Evolutionary conservation across 2,888 invertebrate species (phyloP).

Genomic region (Scaptomyza polygonia): DNA sequence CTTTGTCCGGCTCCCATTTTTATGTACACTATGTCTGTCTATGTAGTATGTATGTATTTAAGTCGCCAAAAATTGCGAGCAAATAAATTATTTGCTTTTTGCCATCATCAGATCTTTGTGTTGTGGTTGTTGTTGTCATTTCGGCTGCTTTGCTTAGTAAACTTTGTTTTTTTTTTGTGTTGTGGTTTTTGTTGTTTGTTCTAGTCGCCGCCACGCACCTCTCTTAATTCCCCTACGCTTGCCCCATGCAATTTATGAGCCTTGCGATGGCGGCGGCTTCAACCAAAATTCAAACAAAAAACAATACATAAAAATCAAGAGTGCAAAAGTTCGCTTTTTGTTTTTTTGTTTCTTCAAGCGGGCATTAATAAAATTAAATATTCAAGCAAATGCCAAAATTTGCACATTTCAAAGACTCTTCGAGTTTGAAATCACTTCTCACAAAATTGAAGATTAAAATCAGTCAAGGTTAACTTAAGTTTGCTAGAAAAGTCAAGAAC

Average conservation of each 20-base stretch:
- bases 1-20: background rate
- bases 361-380: constrained; percentile 63
- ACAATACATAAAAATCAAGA: constrained; percentile 16
- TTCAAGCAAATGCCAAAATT: constrained; percentile 45
- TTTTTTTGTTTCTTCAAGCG: constrained; percentile 58
- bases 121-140: constrained; percentile 1
- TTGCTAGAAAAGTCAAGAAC: background rate
- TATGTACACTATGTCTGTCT: constrained; percentile 3
- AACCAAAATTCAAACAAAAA: constrained; percentile 7
- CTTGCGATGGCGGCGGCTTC: constrained; percentile 51
- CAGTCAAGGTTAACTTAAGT: background rate
- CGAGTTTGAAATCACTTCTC: background rate
- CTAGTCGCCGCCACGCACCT: constrained; percentile 18
- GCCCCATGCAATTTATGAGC: constrained; percentile 63
- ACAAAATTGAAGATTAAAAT: background rate
- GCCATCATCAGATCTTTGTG: constrained; percentile 29
- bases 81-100: constrained; percentile 47
- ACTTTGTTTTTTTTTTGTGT: constrained; percentile 27
- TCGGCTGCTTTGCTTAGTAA: constrained; percentile 15
- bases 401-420: constrained; percentile 25
- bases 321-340: constrained; percentile 44
- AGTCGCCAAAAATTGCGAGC: constrained; percentile 37
- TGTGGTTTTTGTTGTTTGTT: constrained; percentile 48
- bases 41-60: constrained; percentile 4
- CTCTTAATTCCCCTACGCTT: constrained; percentile 21